Evolutionary conservation across 2,888 invertebrate species (phyloP), one percentile per base, ranked within the genome.

Genomic region (Rhingia rostrata): DNA sequence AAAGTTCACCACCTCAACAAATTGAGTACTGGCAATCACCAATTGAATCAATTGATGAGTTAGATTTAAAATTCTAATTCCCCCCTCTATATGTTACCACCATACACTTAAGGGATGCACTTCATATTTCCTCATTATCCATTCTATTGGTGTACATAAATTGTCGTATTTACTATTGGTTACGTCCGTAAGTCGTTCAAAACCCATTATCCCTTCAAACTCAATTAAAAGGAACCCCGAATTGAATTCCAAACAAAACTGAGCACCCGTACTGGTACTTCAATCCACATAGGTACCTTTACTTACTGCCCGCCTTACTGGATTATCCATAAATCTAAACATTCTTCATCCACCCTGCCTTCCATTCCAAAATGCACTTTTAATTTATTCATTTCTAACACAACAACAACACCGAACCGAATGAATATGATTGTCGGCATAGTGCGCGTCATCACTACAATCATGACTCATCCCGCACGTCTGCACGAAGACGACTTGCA

Each of bases 401-500:
- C 58, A 67, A 67, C 10, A 70, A 51, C 47, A 51, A 60, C 14
- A 41, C 35, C 6, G 32, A 54, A 63, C 49, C 58, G 41, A 33
- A 49, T 56, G 37, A 39, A 14, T 56, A n/a, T 43, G 37, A 67
- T 78, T 51, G 78, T 61, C 69, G 56, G 53, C 61, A 35, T 14
- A 10, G 22, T 47, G 32, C 70, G 47, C 80, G 80, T 80, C 84
- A 75, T 70, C 84, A 35, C 14, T 10, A 22, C 22, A 22, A 22
- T 22, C 22, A 54, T 84, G 84, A 84, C 64, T 84, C 84, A 84
- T 80, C 60, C 32, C 43, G 43, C 37, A 70, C 74, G 75, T 80
- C 84, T 75, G 79, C 79, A 84, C 83, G 79, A 84, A 51, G 56
- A 58, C 43, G 9, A 73, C 41, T 35, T 45, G 63, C 63, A 75